phyloP scores from a whole-genome alignment of 1,140 invertebrate genomes.

The Listronotus oregonensis region DNA sequence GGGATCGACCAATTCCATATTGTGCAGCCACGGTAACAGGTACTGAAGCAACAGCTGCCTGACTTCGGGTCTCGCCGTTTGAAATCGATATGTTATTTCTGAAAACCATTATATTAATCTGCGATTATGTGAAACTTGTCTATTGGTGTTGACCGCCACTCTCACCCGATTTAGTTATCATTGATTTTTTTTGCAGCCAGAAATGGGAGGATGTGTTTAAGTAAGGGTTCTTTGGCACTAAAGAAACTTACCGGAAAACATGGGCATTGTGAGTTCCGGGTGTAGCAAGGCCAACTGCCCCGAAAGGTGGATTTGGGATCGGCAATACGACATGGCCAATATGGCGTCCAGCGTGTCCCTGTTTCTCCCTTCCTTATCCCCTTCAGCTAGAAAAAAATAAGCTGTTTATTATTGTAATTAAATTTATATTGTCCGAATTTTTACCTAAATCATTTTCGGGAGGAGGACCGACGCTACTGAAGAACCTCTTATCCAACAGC shows the following conservation, averaged over 20 bases:
- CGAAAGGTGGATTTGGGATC: constrained; percentile 90
- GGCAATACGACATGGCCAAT: constrained; percentile 84
- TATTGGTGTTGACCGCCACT: too few relatives aligned
- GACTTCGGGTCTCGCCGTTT: constrained; percentile 91
- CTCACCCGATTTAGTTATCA: too few relatives aligned
- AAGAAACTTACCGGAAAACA: constrained; percentile 87
- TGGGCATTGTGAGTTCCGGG: constrained; percentile 97
- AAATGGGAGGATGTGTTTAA: too few relatives aligned
- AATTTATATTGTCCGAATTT: constrained; percentile 12
- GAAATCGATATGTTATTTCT: constrained; percentile 97
- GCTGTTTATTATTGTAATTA: too few relatives aligned
- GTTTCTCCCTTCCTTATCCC: constrained; percentile 61
- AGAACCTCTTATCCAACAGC: constrained; percentile 92
- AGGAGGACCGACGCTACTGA: constrained; percentile 77
- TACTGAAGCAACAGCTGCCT: constrained; percentile 89
- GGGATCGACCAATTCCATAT: constrained; percentile 97
- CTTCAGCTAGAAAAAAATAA: constrained; percentile 51
- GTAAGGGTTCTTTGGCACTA: too few relatives aligned
- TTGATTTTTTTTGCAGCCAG: too few relatives aligned
- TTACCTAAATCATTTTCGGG: constrained; percentile 71
- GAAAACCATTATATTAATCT: constrained; percentile 42
- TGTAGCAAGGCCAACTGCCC: constrained; percentile 90
- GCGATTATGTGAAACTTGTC: too few relatives aligned
- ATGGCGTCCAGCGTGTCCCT: constrained; percentile 80
- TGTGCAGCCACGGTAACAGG: constrained; percentile 95